Evolutionary conservation across 1,140 invertebrate species (phyloP).

Genomic region (Sitobion miscanthi): DNA sequence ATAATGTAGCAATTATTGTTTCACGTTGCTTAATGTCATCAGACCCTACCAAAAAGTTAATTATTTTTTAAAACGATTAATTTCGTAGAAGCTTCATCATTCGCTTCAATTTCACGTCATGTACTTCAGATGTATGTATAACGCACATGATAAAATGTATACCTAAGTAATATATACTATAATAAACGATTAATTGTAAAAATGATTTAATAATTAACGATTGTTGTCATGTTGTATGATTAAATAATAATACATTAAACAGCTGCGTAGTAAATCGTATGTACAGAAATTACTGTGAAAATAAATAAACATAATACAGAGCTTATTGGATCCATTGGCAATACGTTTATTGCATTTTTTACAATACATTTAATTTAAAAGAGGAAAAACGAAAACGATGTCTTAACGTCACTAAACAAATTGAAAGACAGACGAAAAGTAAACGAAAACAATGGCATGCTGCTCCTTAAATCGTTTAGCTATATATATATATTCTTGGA

Average conservation of each 20-base stretch:
- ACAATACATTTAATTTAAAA: background rate
- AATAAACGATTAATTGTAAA: background rate
- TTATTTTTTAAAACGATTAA: background rate
- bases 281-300: background rate
- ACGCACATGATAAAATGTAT: background rate
- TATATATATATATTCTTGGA: background rate
- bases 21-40: background rate
- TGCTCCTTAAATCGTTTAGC: background rate
- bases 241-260: background rate
- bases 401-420: conserved; percentile 22
- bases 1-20: background rate
- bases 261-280: background rate
- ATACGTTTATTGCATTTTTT: background rate
- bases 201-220: background rate
- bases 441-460: background rate
- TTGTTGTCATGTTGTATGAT: background rate
- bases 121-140: background rate
- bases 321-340: background rate
- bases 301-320: conserved; percentile 16
- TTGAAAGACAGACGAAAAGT: conserved; percentile 16
- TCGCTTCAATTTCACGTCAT: background rate
- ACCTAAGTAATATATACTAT: background rate
- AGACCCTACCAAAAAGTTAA: background rate
- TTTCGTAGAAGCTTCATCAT: background rate
- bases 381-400: background rate